Percentiles rank a stretch among this genome's conserved stretches.
phyloP scores from a whole-genome alignment of 2,797 vertebrate genomes.

The Coluber constrictor region DNA sequence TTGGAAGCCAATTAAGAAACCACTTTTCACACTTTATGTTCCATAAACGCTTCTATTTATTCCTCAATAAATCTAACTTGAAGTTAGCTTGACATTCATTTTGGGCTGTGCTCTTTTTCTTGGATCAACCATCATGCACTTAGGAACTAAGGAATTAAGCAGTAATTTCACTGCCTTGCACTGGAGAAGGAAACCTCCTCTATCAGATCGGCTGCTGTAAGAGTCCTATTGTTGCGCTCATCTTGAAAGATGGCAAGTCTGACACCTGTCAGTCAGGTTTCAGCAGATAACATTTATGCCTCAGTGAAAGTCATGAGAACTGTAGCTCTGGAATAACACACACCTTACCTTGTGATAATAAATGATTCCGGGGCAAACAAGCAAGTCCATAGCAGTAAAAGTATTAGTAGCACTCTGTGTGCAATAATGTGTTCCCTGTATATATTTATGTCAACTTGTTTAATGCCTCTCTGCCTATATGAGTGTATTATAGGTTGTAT shows the following conservation, averaged over 20 bases:
- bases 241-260: neutral
- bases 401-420: neutral
- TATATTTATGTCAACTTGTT: neutral
- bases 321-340: neutral
- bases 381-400: neutral
- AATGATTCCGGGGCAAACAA: neutral
- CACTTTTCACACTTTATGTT: neutral
- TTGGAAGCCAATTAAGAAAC: neutral
- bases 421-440: neutral
- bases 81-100: neutral
- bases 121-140: neutral
- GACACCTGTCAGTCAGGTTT: neutral
- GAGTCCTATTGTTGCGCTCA: neutral
- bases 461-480: neutral
- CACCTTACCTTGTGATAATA: neutral
- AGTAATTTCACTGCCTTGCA: neutral
- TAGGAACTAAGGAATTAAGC: neutral
- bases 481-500: neutral
- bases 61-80: neutral
- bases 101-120: neutral
- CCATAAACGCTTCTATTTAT: neutral
- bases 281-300: neutral
- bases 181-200: neutral
- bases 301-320: neutral
- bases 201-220: neutral